A percentile compares a stretch with the other conserved stretches of the same genome.
These are phyloP conservation scores for Hemibagrus guttatus DNA, from an alignment of 2,797 vertebrate genomes.

Conservation along the genomic window DNA sequence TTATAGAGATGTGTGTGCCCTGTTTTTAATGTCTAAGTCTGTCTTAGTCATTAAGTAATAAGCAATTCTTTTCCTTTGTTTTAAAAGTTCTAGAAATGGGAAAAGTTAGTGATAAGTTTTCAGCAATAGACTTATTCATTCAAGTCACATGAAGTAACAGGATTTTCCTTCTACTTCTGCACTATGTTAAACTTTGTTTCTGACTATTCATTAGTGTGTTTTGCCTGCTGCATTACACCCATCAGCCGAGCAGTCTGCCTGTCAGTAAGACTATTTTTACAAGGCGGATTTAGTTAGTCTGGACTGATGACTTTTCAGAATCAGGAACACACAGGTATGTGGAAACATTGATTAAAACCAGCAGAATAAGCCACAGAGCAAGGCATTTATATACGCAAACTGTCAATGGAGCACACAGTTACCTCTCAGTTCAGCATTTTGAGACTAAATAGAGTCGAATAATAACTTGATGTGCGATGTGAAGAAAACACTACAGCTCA, in stretches of 20 bases:
- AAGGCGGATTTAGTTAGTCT: background rate
- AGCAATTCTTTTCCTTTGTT: background rate
- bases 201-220: background rate
- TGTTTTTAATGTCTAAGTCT: background rate
- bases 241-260: background rate
- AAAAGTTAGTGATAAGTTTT: background rate
- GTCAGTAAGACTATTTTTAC: background rate
- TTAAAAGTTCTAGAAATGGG: background rate
- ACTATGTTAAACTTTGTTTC: background rate
- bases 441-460: background rate
- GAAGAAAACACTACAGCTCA: background rate
- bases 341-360: background rate
- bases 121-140: no score
- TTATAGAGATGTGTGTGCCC: background rate
- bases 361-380: background rate
- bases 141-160: background rate
- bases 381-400: background rate
- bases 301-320: background rate
- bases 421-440: background rate
- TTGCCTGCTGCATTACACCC: background rate
- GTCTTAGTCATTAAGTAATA: background rate
- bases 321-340: background rate
- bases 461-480: background rate
- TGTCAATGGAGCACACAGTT: background rate
- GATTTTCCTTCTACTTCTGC: background rate